A percentile compares a stretch with the other conserved stretches of the same genome.
Conservation (phyloP, 2,797 vertebrate species). For the Helarctos malayanus region DNA sequence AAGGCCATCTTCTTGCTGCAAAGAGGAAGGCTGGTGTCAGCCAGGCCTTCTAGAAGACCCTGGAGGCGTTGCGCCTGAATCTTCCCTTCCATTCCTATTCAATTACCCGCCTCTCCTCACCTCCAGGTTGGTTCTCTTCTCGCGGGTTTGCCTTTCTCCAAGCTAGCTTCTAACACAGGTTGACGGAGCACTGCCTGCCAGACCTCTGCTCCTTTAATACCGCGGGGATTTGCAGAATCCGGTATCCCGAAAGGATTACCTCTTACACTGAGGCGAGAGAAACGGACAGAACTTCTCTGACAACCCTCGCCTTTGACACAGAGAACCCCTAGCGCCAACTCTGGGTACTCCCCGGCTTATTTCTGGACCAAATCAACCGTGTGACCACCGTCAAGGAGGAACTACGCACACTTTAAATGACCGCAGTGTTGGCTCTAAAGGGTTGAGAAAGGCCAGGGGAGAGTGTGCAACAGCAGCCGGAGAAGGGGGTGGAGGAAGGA, state of each 20-base stretch:
- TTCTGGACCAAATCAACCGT: constrained; percentile 1
- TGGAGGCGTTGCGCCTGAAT: background rate
- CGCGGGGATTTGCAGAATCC: background rate
- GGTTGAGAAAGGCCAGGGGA: background rate
- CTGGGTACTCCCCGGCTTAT: constrained; percentile 69
- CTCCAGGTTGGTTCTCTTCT: background rate
- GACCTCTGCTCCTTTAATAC: constrained; percentile 35
- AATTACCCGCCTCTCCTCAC: background rate
- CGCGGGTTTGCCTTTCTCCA: background rate
- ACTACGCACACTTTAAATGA: background rate
- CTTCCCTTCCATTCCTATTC: background rate
- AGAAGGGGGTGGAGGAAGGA: background rate
- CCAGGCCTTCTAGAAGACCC: background rate
- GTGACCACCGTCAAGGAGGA: background rate
- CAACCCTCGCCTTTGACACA: constrained; percentile 75
- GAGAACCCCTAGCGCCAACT: constrained; percentile 83
- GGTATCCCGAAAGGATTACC: background rate
- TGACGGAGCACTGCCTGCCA: background rate
- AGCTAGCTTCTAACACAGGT: background rate
- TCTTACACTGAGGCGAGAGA: background rate
- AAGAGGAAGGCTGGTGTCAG: too few relatives aligned
- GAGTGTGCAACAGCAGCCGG: accelerated
- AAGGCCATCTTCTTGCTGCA: background rate
- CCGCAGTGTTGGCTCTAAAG: background rate
- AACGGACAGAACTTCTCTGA: constrained; percentile 29